Conservation (phyloP, 2,797 vertebrate genomes). For the Cheirogaleus major region DNA sequence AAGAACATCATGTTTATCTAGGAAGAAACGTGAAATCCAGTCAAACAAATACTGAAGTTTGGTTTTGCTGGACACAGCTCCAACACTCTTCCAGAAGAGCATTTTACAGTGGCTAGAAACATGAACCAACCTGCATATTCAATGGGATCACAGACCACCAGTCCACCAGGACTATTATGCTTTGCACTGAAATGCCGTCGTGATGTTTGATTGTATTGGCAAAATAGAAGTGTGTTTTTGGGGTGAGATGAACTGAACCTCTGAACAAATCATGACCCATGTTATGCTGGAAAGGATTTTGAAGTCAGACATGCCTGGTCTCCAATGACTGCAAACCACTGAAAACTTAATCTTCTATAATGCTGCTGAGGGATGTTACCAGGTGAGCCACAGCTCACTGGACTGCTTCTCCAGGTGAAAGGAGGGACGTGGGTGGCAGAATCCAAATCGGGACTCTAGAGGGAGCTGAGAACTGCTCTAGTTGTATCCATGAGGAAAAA, state of each 20-base stretch:
- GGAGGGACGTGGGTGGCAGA: background rate
- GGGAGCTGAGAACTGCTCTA: background rate
- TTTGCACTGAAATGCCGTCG: background rate
- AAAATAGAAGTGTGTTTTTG: background rate
- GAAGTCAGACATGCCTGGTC: background rate
- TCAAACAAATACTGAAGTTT: background rate
- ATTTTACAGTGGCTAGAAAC: background rate
- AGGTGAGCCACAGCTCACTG: background rate
- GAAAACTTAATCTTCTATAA: background rate
- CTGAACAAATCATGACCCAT: background rate
- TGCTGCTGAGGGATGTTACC: background rate
- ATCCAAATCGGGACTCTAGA: background rate
- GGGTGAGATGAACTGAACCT: background rate
- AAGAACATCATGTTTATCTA: conserved; percentile 48
- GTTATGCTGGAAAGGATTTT: background rate
- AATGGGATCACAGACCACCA: background rate
- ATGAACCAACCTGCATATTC: background rate
- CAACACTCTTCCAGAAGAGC: background rate
- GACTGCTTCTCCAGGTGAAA: background rate
- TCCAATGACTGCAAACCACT: background rate
- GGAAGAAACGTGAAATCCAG: conserved; percentile 44
- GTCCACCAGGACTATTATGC: background rate
- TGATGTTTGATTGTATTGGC: background rate
- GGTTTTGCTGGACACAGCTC: conserved; percentile 14
- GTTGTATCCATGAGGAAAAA: background rate